Base-by-base conservation (phyloP, 30 jellyfish, hydroid and myxozoan genomes). In the Cassiopea xamachana region DNA sequence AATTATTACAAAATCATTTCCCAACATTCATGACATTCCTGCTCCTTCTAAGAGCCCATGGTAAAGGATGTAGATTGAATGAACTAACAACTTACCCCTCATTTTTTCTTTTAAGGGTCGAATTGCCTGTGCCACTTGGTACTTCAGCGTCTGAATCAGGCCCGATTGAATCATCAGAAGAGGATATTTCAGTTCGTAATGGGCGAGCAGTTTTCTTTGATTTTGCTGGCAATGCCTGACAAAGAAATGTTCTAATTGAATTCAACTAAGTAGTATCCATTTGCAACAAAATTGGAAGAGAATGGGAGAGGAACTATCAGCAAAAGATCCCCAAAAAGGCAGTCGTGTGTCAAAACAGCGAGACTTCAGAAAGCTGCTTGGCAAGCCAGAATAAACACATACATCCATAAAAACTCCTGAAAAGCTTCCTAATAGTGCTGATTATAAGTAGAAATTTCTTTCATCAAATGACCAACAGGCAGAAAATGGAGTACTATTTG, bases 161-260 rank as follows among this genome's bases (percentile, higher is more conserved):
- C 16, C 16, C 80, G 16, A 55, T 68, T 19, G 55, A 48, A 47
- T n/a, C 70, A 15, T 67, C 89, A 6, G 46, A 18, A 55, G 64
- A 45, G 5, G 14, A 19, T 60, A 45, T 50, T 44, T 47, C 75
- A 47, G 1, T 60, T 16, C 43, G 27, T 27, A 50, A 43, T n/a
- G 59, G 82, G 47, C 61, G 48, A 10, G 10, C 73, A 64, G 48
- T 46, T 46, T 50, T 39, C 43, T 82, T 82, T 10, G 45, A 59
- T 9, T 50, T 82, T 47, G 46, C 14, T 82, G 90, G 90, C 58
- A 82, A 64, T 44, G 90, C 90, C 90, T 82, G 47, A 17, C 15
- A 64, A 64, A 6, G 0, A 55, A 55, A 55, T 3, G 64, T 0
- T 6, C 64, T 10, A 27, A 27, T 27, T 27, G 39, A 27, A 55